These are phyloP conservation scores for Ispidina picta DNA, from an alignment of 2,797 vertebrate genomes.

Conservation along the genomic window DNA sequence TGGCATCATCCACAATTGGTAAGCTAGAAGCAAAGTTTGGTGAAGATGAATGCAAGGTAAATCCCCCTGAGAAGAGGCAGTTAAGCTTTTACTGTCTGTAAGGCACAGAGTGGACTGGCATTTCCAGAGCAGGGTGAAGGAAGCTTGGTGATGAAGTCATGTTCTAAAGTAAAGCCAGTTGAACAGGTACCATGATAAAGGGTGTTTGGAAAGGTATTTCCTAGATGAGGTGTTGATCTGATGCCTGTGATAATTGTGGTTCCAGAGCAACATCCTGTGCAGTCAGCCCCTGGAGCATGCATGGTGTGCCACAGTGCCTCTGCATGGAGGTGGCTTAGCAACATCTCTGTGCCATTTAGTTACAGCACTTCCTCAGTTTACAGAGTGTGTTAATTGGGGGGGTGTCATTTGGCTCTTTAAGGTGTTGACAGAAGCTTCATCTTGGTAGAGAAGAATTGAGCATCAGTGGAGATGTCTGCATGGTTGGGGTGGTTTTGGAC, in stretches of 20 bases:
- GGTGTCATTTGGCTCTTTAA: background rate
- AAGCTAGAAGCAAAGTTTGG: background rate
- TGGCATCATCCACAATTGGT: background rate
- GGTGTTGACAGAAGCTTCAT: background rate
- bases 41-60: background rate
- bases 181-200: fast-evolving
- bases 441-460: background rate
- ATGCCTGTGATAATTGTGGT: background rate
- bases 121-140: background rate
- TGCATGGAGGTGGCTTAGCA: background rate
- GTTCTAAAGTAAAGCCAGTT: background rate
- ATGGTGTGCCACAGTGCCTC: background rate
- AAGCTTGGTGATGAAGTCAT: background rate
- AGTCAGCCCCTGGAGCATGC: background rate
- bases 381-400: background rate
- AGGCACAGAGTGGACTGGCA: background rate
- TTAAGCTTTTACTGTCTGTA: background rate
- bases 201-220: background rate
- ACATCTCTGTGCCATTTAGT: background rate
- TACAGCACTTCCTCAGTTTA: background rate
- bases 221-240: background rate
- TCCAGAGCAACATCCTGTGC: background rate
- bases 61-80: background rate
- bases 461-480: background rate
- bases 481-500: background rate